A percentile compares a stretch with the other conserved stretches of the same genome.
Conservation (phyloP, 2,113 vertebrate genomes). For the Takifugu flavidus region DNA sequence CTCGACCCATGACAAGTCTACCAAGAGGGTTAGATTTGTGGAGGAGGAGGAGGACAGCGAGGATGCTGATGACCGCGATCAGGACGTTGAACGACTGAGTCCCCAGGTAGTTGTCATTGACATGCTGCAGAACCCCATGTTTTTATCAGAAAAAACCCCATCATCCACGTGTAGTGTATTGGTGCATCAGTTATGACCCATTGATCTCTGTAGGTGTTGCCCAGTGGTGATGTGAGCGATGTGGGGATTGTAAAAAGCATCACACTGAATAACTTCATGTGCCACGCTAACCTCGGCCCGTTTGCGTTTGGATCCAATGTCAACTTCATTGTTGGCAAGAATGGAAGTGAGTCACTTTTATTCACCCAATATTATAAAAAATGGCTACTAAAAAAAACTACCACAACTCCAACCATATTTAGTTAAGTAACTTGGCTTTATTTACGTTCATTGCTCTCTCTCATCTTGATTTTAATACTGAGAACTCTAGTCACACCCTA, state of each 20-base stretch:
- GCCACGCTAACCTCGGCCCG: constrained; percentile 89
- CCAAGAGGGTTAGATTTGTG: constrained; percentile 28
- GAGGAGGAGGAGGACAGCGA: constrained; percentile 20
- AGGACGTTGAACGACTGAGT: background rate
- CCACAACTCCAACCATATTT: too few relatives aligned
- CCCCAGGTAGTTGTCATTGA: constrained; percentile 22
- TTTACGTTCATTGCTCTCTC: too few relatives aligned
- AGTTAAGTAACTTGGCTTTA: too few relatives aligned
- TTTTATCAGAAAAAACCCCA: background rate
- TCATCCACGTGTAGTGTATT: background rate
- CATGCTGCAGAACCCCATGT: background rate
- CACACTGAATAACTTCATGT: constrained; percentile 96
- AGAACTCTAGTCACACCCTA: too few relatives aligned
- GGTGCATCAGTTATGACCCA: background rate
- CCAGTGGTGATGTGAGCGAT: constrained; percentile 64
- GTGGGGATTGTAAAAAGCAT: constrained; percentile 95
- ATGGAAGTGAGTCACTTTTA: constrained; percentile 86
- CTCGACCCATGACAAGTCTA: constrained; percentile 7
- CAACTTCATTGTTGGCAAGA: constrained; percentile 94
- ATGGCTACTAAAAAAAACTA: too few relatives aligned
- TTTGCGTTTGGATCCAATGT: constrained; percentile 93
- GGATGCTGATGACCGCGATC: constrained; percentile 12
- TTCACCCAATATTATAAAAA: background rate
- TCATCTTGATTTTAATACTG: too few relatives aligned
- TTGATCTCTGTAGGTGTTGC: constrained; percentile 15